Conservation (phyloP, 2,888 invertebrate species). For the Euplexia lucipara region DNA sequence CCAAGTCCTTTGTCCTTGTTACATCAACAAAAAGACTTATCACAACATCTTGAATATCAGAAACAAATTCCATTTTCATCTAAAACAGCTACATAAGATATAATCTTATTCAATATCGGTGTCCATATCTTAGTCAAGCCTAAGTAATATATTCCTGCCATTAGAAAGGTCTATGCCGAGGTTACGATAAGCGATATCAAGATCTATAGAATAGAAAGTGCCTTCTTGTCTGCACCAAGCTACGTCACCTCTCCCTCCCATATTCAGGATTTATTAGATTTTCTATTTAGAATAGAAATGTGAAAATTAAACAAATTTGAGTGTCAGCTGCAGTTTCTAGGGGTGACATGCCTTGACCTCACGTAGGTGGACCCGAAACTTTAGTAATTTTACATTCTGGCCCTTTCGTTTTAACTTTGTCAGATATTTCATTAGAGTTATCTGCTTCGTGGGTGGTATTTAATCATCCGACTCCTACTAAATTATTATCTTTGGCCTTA, state of each 20-base stretch:
- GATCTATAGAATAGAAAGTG: constrained; percentile 45
- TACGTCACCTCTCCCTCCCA: not conserved
- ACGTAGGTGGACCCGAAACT: constrained; percentile 36
- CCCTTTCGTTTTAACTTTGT: constrained; percentile 9
- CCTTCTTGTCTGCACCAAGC: constrained; percentile 28
- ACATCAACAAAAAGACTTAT: constrained; percentile 11
- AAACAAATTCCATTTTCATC: constrained; percentile 8
- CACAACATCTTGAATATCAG: constrained; percentile 13
- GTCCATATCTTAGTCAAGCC: constrained; percentile 13
- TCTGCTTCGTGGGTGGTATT: not conserved
- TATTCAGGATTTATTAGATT: constrained; percentile 29
- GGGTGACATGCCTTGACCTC: constrained; percentile 3
- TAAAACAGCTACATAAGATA: constrained; percentile 13
- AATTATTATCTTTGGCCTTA: not conserved
- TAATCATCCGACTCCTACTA: not conserved
- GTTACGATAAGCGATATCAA: constrained; percentile 23
- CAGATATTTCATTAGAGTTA: not conserved
- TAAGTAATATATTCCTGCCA: constrained; percentile 22
- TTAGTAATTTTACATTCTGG: constrained; percentile 35
- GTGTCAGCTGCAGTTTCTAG: constrained; percentile 22
- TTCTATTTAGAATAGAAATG: constrained; percentile 37
- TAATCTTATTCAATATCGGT: constrained; percentile 14
- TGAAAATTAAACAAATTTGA: constrained; percentile 36
- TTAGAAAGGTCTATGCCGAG: constrained; percentile 22
- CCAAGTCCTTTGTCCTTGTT: constrained; percentile 9